Base-by-base conservation (phyloP, 2,113 vertebrate species). In the Istiophorus platypterus region DNA sequence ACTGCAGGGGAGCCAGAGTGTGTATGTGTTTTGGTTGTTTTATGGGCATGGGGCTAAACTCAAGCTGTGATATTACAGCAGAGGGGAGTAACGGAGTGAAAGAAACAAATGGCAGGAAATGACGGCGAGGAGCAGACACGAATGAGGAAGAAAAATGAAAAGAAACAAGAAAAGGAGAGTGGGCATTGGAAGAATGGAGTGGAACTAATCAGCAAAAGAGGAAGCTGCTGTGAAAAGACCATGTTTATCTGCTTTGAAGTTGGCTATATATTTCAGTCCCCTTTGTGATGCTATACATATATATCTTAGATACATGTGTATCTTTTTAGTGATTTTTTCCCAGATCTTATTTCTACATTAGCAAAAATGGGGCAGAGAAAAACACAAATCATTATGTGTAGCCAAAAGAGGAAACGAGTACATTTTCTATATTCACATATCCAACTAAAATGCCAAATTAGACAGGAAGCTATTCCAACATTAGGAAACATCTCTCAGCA, bases 191-290 rank as follows among this genome's bases (percentile, higher is more conserved):
- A 42, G 39, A 14, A 68, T 22, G 17, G 12, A 67, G 24, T 18
- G 39, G 69, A 68, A 72, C 42, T 0, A 82, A 75, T 75, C 56
- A 59, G 24, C 17, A 7, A 14, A 45, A 51, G 12, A 51, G 52
- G 26, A 75, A 39, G 1, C 2, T 39, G 56, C 49, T 41, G 79
- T 52, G 51, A 61, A 66, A 71, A 49, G 17, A 1, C 7, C 56
- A 29, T 18, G 45, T 18, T 58, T 14, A n/a, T 27, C 3, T 49
- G 54, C 66, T 80, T 83, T 83, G 39, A 83, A 72, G 76, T 31
- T 7, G 26, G 27, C 18, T 51, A 18, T 8, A 56, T 51, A 49
- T 24, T 37, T 59, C 29, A 57, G 45, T 67, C 41, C 12, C 56
- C 22, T 67, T 7, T 10, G 45, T 26, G 68, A 24, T 37, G 17